Conservation (phyloP, 2,797 vertebrate genomes). For the Sciurus carolinensis region DNA sequence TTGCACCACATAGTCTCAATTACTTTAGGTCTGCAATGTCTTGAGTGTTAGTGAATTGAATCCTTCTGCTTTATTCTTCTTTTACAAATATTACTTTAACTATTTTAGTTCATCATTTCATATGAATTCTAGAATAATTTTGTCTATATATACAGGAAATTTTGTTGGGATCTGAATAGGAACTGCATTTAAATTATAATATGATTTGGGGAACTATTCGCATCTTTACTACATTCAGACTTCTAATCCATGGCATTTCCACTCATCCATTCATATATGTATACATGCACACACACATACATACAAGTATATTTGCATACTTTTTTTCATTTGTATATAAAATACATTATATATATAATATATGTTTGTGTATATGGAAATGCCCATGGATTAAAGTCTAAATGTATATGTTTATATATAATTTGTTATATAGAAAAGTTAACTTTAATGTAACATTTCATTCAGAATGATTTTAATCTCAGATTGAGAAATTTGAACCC, state of each 20-base stretch:
- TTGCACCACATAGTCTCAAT: neutral
- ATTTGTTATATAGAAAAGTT: too few species aligned
- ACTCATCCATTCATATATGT: neutral
- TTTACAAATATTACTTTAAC: neutral
- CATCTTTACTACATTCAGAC: neutral
- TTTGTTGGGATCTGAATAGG: neutral
- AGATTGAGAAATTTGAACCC: neutral
- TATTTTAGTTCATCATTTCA: neutral
- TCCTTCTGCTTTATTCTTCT: neutral
- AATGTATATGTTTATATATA: too few species aligned
- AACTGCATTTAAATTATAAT: neutral
- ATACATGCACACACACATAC: neutral
- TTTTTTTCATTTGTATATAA: neutral
- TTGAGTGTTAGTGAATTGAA: neutral
- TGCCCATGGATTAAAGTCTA: too few species aligned
- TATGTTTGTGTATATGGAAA: too few species aligned
- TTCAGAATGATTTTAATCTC: neutral
- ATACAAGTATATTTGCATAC: neutral
- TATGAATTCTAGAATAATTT: neutral
- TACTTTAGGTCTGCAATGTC: neutral
- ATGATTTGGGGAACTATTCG: neutral
- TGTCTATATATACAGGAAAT: neutral
- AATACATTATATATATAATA: too few species aligned
- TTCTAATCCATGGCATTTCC: neutral
- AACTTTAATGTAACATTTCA: neutral